Conservation (phyloP, 1,140 invertebrate genomes). For the Plectrocnemia conspersa region DNA sequence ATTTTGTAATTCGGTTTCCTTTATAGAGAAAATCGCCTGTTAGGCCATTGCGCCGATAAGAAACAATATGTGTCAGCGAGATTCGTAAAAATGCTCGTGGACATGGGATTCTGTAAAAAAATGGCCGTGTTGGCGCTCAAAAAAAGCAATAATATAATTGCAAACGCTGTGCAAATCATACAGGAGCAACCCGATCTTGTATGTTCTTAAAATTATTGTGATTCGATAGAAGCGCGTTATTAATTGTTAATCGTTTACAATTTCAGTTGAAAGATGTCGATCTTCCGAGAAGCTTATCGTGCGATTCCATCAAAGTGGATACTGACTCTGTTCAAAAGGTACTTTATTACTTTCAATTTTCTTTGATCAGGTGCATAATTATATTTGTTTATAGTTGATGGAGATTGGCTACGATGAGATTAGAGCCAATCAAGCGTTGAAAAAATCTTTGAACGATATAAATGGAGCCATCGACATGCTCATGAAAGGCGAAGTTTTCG, state of each 20-base stretch:
- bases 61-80: constrained; percentile 52
- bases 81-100: constrained; percentile 53
- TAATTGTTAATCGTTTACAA: constrained; percentile 7
- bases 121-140: constrained; percentile 56
- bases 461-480: constrained; percentile 55
- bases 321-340: constrained; percentile 19
- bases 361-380: no score
- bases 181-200: constrained; percentile 55
- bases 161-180: constrained; percentile 60
- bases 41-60: constrained; percentile 48
- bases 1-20: no score
- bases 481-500: constrained; percentile 37
- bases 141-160: constrained; percentile 62
- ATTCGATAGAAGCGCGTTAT: no score
- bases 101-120: constrained; percentile 62
- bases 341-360: background rate
- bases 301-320: constrained; percentile 15
- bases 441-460: constrained; percentile 52
- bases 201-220: constrained; percentile 4
- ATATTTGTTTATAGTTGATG: constrained; percentile 44
- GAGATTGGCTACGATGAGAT: constrained; percentile 58
- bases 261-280: constrained; percentile 35
- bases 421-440: constrained; percentile 53
- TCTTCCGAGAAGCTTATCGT: constrained; percentile 28
- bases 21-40: constrained; percentile 43